Conservation (phyloP, 2,888 invertebrate genomes). For the Drosophila setosimentum region DNA sequence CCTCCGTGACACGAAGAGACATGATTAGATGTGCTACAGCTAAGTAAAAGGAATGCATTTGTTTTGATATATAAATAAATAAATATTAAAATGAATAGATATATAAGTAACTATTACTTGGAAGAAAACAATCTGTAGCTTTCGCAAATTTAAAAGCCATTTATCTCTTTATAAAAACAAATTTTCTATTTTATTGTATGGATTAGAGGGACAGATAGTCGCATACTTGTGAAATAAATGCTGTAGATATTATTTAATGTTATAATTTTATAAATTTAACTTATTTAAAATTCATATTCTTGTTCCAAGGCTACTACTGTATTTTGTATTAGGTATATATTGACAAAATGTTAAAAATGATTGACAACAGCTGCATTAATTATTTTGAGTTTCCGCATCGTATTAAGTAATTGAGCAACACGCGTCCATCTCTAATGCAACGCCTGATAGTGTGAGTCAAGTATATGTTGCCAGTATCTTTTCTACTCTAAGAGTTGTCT, state of each 20-base stretch:
- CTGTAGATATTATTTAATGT: not conserved
- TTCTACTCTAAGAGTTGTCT: conserved; percentile 30
- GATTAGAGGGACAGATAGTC: not conserved
- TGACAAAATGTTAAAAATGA: too few species aligned
- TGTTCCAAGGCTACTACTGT: not conserved
- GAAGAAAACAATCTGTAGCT: not conserved
- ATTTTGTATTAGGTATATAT: not conserved
- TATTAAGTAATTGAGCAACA: not conserved
- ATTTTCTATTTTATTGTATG: too few species aligned
- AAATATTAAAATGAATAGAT: not conserved
- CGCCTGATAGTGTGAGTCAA: conserved; percentile 5
- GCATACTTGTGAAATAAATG: not conserved
- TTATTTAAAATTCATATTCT: not conserved
- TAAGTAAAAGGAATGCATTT: not conserved
- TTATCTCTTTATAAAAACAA: too few species aligned
- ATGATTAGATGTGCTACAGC: not conserved
- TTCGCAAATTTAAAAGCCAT: not conserved
- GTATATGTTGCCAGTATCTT: conserved; percentile 39
- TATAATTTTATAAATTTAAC: not conserved
- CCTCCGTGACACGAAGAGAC: not conserved
- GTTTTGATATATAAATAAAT: not conserved
- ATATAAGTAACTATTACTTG: not conserved
- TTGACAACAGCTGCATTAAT: not conserved
- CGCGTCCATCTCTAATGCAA: conserved; percentile 21
- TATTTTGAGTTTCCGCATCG: not conserved